These are phyloP conservation scores for Thomomys bottae DNA, from an alignment of 2,113 vertebrate genomes.

Conservation along the genomic window DNA sequence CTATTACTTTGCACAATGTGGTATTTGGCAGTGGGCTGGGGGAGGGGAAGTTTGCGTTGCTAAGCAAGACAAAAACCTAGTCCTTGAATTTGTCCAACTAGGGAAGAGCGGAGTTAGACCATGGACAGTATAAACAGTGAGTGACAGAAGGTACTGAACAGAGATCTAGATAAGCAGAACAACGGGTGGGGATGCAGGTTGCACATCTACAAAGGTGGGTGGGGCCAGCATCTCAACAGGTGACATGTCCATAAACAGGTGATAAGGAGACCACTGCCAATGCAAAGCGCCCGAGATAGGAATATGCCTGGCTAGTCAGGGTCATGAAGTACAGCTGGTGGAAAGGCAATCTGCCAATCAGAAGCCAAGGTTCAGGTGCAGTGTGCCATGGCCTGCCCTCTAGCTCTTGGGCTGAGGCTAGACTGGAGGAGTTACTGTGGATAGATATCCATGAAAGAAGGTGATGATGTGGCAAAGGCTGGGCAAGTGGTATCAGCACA, in stretches of 20 bases:
- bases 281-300: background rate
- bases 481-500: background rate
- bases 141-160: background rate
- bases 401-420: background rate
- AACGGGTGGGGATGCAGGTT: background rate
- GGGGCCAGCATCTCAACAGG: background rate
- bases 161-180: background rate
- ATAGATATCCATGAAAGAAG: background rate
- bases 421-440: fast-evolving
- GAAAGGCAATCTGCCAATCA: background rate
- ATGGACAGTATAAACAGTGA: background rate
- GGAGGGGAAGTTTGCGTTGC: background rate
- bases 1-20: too few relatives aligned
- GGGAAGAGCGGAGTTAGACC: background rate
- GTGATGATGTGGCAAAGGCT: background rate
- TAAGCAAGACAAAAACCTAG: background rate
- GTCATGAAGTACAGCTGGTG: background rate
- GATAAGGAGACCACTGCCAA: background rate
- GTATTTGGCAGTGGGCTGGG: background rate
- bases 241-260: background rate
- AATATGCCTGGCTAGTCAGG: background rate
- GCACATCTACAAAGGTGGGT: background rate
- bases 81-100: background rate
- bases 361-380: background rate
- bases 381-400: background rate